Base-by-base conservation (phyloP, 2,797 vertebrate species). In the Sciurus vulgaris region DNA sequence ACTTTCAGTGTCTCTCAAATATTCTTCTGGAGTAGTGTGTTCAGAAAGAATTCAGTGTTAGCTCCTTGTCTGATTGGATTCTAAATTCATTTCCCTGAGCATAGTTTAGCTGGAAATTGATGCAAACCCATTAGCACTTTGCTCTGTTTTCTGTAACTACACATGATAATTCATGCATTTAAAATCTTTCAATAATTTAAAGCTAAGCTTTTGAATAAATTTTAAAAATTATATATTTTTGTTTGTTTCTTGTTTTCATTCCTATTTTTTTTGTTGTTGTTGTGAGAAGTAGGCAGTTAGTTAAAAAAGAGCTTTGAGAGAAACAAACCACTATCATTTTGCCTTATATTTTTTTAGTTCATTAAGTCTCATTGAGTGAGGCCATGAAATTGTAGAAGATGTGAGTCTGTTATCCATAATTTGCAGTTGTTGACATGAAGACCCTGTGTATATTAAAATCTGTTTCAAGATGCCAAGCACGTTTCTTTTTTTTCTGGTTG, bases 351-450 rank as follows among this genome's bases (percentile, higher is more conserved):
- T 24, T 49, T 81, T 51, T 91, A 94, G 72, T 96, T 97, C 82
- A 93, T 95, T 96, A 86, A 95, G 92, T 97, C 67, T 56, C 91
- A 91, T 54, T 93, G 92, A 98, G 97, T 18, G 96, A 81, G 63
- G 83, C 93, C 97, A 96, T 98, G 97, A 98, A 98, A 98, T 98
- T 97, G 96, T 41, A 94, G 82, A 85, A 98, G 97, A 98, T 97
- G 93, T 85, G 98, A 98, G 98, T 98, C 95, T 97, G 96, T 98
- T 98, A 98, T 98, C 98, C 98, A 65, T 95, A 95, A 93, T 94
- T 97, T 97, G 97, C 98, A 98, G 98, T 97, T 97, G 98, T 97
- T 98, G 97, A 98, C 96, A 97, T 35, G 56, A 96, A 97, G 98
- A 97, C 88, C 89, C 91, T 87, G 65, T 69, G 82, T 85, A 96